Evolutionary conservation across 2,888 invertebrate species (phyloP).

Genomic region (Herminia tarsipennalis): DNA sequence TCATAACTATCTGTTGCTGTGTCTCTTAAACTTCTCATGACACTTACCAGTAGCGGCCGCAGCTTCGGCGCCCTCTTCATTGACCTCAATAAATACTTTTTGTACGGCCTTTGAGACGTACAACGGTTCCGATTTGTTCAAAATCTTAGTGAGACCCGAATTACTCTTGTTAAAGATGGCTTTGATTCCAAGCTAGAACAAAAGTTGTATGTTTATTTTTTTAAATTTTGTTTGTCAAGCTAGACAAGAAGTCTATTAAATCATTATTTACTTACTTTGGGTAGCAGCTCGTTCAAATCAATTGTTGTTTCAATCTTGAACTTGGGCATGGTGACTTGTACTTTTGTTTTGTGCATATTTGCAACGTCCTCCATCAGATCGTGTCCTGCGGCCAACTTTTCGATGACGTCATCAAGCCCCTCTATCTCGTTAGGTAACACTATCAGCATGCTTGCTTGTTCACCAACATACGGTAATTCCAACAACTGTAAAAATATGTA

Average conservation of each 20-base stretch:
- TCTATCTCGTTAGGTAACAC: slow-evolving; percentile 89
- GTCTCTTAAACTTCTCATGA: neutral
- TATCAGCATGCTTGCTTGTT: slow-evolving; percentile 90
- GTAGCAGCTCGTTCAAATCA: slow-evolving; percentile 86
- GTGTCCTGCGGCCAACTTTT: slow-evolving; percentile 82
- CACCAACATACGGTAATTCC: slow-evolving; percentile 89
- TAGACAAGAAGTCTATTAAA: too few relatives aligned
- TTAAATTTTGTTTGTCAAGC: too few relatives aligned
- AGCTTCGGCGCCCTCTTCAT: slow-evolving; percentile 95
- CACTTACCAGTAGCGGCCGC: slow-evolving; percentile 93
- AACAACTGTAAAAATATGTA: slow-evolving; percentile 81
- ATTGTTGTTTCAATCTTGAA: slow-evolving; percentile 92
- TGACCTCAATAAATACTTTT: slow-evolving; percentile 94
- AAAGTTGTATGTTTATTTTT: too few relatives aligned
- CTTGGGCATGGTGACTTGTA: slow-evolving; percentile 90
- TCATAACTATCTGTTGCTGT: slow-evolving; percentile 3
- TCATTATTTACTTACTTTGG: slow-evolving; percentile 82
- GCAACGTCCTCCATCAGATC: slow-evolving; percentile 83
- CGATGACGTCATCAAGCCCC: slow-evolving; percentile 87
- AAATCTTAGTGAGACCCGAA: slow-evolving; percentile 89
- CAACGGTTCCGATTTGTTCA: slow-evolving; percentile 77
- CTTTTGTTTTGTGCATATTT: slow-evolving; percentile 80
- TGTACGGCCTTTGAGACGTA: slow-evolving; percentile 90
- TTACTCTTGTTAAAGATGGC: slow-evolving; percentile 84
- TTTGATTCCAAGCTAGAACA: slow-evolving; percentile 88